Evolutionary conservation across 2,113 vertebrate species (phyloP), one percentile per base, ranked within the genome.

Genomic region (Neolamprologus hecqui): DNA sequence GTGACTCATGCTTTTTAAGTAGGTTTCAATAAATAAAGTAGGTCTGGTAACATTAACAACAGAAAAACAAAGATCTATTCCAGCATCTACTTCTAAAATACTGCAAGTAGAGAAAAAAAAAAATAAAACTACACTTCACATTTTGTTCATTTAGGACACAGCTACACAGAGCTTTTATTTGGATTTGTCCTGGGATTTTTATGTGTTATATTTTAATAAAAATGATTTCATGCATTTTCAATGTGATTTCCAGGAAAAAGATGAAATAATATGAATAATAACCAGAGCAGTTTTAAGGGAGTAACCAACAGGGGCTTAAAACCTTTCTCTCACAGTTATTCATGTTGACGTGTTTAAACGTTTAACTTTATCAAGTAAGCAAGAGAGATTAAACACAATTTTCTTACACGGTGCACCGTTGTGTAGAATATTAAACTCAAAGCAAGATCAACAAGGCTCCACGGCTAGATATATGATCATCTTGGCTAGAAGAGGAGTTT

Each of bases 21-120:
- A 31, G 49, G 15, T 60, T 77, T 84, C 92, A 90, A 92, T 89
- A 89, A 90, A 81, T 54, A 90, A 84, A 92, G 89, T 91, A 91
- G 92, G 92, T 94, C 83, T 58, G 65, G n/a, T 70, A 33, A 82
- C 70, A 85, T 40, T 60, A 91, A 93, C 90, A 93, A 90, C 84
- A 89, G 3, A n/a, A 60, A 82, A 82, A 85, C 77, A 12, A 8
- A 65, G 47, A 85, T 90, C 40, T 83, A 93, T 84, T 11, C 1
- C 15, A 47, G 23, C 23, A 31, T 77, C 42, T 49, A 49, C 42
- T 31, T 28, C 23, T 45, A 26, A 75, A 75, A 49, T 19, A 28
- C 70, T 49, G 42, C 17, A 77, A 77, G 17, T 49, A 28, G 2
- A 47, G 23, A 49, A 4, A 49, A 49, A 42, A 42, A 6, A 11